These are phyloP conservation scores for Kryptolebias ocellatus DNA, from an alignment of 2,797 vertebrate genomes.

Conservation along the genomic window DNA sequence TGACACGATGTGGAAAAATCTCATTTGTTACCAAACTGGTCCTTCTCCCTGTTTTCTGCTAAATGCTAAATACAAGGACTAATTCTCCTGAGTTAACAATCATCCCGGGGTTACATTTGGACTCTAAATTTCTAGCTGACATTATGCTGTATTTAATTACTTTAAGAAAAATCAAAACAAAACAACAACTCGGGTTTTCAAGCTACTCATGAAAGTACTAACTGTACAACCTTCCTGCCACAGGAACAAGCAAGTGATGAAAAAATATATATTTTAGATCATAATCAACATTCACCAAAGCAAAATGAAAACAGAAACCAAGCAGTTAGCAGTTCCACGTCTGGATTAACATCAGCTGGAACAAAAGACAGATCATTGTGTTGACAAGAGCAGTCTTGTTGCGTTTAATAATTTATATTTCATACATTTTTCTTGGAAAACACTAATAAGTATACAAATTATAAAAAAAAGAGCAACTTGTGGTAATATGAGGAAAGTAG, in stretches of 20 bases:
- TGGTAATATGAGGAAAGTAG: neutral
- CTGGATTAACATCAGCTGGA: too few relatives aligned
- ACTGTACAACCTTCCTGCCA: conserved; percentile 34
- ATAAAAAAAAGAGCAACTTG: neutral
- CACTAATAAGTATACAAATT: neutral
- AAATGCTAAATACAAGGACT: conserved; percentile 42
- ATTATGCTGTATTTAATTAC: conserved; percentile 5
- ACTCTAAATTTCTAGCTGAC: conserved; percentile 23
- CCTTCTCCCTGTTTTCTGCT: conserved; percentile 14
- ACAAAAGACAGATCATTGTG: neutral
- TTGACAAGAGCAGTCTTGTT: conserved; percentile 4
- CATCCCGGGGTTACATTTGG: conserved; percentile 33
- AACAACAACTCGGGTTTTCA: neutral
- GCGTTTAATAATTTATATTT: neutral
- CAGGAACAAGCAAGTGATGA: conserved; percentile 26
- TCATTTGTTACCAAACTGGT: conserved; percentile 26
- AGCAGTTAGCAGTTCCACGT: neutral
- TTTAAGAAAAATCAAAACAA: neutral
- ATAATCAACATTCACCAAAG: conserved; percentile 26
- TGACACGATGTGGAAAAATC: conserved; percentile 52
- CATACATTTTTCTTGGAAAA: neutral
- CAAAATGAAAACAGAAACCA: conserved; percentile 2
- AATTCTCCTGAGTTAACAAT: conserved; percentile 31
- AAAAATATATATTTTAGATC: conserved; percentile 42
- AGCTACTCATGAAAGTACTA: conserved; percentile 12